phyloP scores from a whole-genome alignment of 2,113 vertebrate genomes.

The Oxygymnocypris stewartii region DNA sequence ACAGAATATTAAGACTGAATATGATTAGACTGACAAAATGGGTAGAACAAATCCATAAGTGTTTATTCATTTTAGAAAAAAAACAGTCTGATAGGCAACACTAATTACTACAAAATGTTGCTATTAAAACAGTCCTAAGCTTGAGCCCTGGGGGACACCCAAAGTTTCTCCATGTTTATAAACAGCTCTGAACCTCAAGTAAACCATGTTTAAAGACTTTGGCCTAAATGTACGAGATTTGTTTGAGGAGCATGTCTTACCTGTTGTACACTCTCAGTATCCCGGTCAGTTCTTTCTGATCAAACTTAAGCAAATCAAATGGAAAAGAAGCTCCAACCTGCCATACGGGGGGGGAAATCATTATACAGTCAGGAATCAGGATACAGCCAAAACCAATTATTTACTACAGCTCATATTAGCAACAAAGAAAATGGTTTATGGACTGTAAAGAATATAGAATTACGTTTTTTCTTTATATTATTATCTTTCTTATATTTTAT shows the following conservation, averaged over 20 bases:
- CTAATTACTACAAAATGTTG: not conserved
- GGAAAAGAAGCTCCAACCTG: constrained; percentile 83
- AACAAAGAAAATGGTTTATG: not conserved
- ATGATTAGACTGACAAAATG: not conserved
- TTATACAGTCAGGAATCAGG: not conserved
- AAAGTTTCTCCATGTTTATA: not conserved
- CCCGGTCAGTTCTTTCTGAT: constrained; percentile 76
- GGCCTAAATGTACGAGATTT: not conserved
- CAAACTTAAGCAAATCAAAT: constrained; percentile 80
- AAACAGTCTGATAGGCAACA: not conserved
- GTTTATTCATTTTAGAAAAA: not conserved
- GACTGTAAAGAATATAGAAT: not conserved
- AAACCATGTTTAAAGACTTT: not conserved
- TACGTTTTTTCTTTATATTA: no score
- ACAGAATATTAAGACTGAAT: not conserved
- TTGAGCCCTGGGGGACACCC: not conserved
- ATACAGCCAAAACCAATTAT: not conserved
- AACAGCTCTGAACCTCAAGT: not conserved
- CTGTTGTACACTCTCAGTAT: constrained; percentile 80
- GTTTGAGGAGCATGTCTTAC: constrained; percentile 59
- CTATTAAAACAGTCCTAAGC: not conserved
- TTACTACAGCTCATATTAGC: not conserved
- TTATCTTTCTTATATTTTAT: not conserved
- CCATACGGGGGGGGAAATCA: fast-evolving
- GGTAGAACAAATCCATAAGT: not conserved